Evolutionary conservation across 2,113 vertebrate genomes (phyloP).

Genomic region (Athene noctua): DNA sequence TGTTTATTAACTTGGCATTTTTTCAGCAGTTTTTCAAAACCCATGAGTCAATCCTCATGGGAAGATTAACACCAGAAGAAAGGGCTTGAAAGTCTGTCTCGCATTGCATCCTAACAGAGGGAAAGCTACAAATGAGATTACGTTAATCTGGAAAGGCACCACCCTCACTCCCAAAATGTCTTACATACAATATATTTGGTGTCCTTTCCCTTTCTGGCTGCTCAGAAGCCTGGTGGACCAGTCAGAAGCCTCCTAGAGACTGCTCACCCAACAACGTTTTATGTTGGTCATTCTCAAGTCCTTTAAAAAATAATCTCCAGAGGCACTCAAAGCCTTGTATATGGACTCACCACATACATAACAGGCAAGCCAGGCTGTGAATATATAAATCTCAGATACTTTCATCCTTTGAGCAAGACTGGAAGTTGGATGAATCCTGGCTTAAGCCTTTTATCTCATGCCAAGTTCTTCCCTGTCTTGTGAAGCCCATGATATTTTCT

Average conservation of each 20-base stretch:
- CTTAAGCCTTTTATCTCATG: conserved; percentile 11
- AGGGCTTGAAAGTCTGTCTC: neutral
- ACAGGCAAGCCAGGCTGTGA: neutral
- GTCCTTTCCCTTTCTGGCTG: neutral
- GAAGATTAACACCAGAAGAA: neutral
- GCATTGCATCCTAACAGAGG: neutral
- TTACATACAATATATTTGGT: neutral
- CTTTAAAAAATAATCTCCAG: neutral
- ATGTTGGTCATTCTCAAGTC: neutral
- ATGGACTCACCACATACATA: neutral
- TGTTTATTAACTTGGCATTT: neutral
- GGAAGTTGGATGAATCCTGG: neutral
- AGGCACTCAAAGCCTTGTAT: neutral
- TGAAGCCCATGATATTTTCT: neutral
- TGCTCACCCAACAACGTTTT: neutral
- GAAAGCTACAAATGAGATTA: neutral
- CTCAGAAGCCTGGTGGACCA: neutral
- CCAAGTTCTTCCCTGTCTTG: neutral
- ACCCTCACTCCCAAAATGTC: neutral
- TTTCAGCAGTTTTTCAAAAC: neutral
- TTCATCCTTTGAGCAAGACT: conserved; percentile 15
- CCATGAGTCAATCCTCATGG: neutral
- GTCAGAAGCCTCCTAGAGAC: neutral
- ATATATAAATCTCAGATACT: neutral
- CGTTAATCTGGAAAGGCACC: neutral